phyloP scores from a whole-genome alignment of 1,140 invertebrate genomes.

The Caenorhabditis tropicalis region DNA sequence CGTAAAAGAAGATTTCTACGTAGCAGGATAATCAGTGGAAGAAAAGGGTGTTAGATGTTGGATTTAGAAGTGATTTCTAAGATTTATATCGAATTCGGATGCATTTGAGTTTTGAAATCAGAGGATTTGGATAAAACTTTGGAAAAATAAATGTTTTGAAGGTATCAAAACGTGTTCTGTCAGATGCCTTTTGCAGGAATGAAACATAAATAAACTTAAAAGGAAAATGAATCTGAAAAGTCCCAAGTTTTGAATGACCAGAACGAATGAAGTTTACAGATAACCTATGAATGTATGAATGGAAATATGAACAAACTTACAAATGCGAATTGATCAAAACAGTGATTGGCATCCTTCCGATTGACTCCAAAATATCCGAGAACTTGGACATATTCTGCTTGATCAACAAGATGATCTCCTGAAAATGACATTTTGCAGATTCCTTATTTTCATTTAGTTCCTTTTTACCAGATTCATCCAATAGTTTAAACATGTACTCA shows the following conservation, averaged over 20 bases:
- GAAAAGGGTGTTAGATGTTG: background rate
- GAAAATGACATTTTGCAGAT: background rate
- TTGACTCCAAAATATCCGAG: constrained; percentile 38
- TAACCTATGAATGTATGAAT: background rate
- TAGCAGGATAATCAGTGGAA: background rate
- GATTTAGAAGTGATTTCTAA: background rate
- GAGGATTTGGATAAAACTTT: background rate
- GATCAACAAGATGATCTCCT: constrained; percentile 35
- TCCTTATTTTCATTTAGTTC: background rate
- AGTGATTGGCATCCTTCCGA: constrained; percentile 8
- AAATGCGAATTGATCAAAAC: constrained; percentile 27
- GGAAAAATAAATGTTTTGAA: background rate
- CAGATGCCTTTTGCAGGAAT: no score
- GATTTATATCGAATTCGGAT: background rate
- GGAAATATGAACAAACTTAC: background rate
- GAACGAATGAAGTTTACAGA: no score
- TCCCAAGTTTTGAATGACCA: no score
- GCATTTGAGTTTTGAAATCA: background rate
- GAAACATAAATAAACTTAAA: no score
- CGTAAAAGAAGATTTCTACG: background rate
- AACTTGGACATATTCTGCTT: constrained; percentile 36
- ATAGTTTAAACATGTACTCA: constrained; percentile 22
- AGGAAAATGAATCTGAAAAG: no score
- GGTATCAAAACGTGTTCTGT: no score
- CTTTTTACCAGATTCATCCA: constrained; percentile 13